phyloP scores from a whole-genome alignment of 2,888 invertebrate species.

The Calameuta filiformis region DNA sequence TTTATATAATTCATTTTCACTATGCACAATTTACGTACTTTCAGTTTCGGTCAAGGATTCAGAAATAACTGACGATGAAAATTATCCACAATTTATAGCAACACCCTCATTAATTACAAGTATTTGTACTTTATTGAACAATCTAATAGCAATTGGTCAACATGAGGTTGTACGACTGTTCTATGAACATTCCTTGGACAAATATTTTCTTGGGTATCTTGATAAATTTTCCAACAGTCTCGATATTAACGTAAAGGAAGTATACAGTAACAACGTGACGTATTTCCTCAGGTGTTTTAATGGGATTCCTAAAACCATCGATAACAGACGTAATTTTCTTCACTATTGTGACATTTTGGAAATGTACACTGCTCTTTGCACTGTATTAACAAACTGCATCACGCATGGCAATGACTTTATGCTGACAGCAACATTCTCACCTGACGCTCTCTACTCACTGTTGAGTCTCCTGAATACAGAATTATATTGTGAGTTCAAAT shows the following conservation, averaged over 20 bases:
- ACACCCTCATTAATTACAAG: conserved; percentile 68
- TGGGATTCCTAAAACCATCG: conserved; percentile 57
- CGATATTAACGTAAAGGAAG: neutral
- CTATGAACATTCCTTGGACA: conserved; percentile 66
- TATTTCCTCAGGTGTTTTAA: conserved; percentile 59
- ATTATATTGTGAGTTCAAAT: conserved; percentile 64
- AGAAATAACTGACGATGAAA: conserved; percentile 41
- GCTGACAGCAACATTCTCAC: conserved; percentile 64
- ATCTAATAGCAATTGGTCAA: conserved; percentile 64
- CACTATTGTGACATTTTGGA: conserved; percentile 67
- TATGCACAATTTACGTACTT: neutral
- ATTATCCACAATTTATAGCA: conserved; percentile 52
- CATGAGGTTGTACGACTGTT: conserved; percentile 62
- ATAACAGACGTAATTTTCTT: conserved; percentile 59
- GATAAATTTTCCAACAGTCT: neutral
- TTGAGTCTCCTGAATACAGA: conserved; percentile 65
- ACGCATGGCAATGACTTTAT: conserved; percentile 60
- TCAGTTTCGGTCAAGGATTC: conserved; percentile 43
- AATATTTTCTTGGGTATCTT: conserved; percentile 66
- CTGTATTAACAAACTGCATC: conserved; percentile 64
- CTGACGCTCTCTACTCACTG: conserved; percentile 66
- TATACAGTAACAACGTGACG: neutral
- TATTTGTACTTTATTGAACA: conserved; percentile 64
- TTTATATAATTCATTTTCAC: neutral
- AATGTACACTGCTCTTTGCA: conserved; percentile 68